Conservation (phyloP, 2,888 invertebrate genomes). For the Hedya salicella region DNA sequence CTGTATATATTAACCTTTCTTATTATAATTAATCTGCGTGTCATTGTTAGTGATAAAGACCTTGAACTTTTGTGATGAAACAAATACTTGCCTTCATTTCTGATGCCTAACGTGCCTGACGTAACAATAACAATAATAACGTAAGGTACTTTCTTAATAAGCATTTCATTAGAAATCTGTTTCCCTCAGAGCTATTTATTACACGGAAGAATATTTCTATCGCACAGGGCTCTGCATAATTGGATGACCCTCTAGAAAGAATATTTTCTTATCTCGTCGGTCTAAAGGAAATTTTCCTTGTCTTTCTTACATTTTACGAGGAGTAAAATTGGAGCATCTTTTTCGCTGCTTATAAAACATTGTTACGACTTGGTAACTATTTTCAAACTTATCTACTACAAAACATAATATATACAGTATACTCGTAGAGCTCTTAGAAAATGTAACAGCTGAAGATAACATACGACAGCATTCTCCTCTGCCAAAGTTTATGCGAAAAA, state of each 20-base stretch:
- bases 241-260: constrained; percentile 53
- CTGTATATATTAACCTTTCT: no score
- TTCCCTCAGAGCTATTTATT: constrained; percentile 47
- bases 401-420: no score
- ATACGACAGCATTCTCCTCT: no score
- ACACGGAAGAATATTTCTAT: constrained; percentile 47
- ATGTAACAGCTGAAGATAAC: no score
- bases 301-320: constrained; percentile 31
- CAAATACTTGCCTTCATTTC: no score
- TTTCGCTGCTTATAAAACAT: neutral
- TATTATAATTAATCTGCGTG: no score
- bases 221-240: constrained; percentile 53
- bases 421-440: no score
- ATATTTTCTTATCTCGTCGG: constrained; percentile 47
- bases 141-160: neutral
- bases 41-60: no score
- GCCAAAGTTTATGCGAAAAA: no score
- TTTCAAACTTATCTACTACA: neutral
- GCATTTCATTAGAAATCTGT: neutral
- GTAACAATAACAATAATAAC: no score
- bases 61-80: no score
- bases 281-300: constrained; percentile 31
- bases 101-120: no score
- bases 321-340: constrained; percentile 16
- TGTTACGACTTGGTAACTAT: neutral